Evolutionary conservation across 2,888 invertebrate species (phyloP), one percentile per base, ranked within the genome.

Genomic region (Trichacis sp.): DNA sequence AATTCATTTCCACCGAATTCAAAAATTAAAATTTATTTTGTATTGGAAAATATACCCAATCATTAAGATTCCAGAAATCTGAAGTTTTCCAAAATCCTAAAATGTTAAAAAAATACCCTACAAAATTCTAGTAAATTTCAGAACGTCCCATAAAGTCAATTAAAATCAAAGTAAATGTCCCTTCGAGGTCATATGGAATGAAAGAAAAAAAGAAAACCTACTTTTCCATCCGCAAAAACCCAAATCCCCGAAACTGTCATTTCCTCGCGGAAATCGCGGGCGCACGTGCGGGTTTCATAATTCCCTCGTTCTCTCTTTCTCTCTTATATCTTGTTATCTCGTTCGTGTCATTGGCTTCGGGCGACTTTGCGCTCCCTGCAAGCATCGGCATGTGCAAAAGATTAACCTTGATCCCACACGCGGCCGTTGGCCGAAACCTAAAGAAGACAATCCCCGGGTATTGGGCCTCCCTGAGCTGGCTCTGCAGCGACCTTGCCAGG

Each of bases 331-430:
- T 50, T 46, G 43, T 60, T 68, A 60, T 68, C 64, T 56, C 60
- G 30, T 52, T 50, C 52, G 49, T 55, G 64, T 61, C 66, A 62
- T 66, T 66, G 64, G 36, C 61, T 61, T 55, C 61, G 56, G 24
- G 42, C 43, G 47, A 46, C 36, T 45, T 52, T 46, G 36, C 30
- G 45, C 33, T 56, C 30, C 60, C 48, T 66, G 52, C 69, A 51
- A 49, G 67, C 73, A 76, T 75, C 74, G 77, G 77, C 78, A 76
- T 75, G 43, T 51, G 62, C 64, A 50, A 61, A 64, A 62, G 61
- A 61, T 47, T 74, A 79, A 74, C 83, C 83, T 83, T 81, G 82
- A 80, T 81, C 76, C 78, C 77, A 77, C 77, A 77, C 77, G 77
- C 79, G 76, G 79, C 76, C 77, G 80, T 81, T 82, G 82, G 81